Conservation (phyloP, 1,140 invertebrate species). For the Latrodectus geometricus region DNA sequence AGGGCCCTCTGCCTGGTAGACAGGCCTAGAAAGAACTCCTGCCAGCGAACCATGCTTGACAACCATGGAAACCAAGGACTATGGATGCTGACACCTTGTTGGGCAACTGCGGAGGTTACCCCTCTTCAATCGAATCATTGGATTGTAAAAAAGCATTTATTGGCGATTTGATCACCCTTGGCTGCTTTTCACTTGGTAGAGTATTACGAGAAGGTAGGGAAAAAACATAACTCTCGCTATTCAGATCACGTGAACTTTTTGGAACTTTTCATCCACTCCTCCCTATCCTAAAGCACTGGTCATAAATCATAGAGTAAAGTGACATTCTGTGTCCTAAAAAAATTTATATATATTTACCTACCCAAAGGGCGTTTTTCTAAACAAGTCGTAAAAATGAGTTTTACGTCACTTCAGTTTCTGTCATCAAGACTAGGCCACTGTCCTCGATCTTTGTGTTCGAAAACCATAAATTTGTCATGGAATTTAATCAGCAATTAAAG, state of each 20-base stretch:
- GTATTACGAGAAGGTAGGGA: neutral
- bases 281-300: neutral
- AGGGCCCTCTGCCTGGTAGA: slow-evolving; percentile 7
- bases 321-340: slow-evolving; percentile 7
- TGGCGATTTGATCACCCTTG: slow-evolving; percentile 46
- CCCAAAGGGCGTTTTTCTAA: neutral
- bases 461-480: no score
- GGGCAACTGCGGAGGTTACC: slow-evolving; percentile 48
- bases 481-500: no score
- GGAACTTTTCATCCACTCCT: slow-evolving; percentile 8
- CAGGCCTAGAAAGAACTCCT: slow-evolving; percentile 51
- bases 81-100: slow-evolving; percentile 58
- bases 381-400: neutral
- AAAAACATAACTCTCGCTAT: slow-evolving; percentile 36
- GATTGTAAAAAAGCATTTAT: slow-evolving; percentile 46
- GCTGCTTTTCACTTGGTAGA: neutral
- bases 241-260: slow-evolving; percentile 47
- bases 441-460: no score
- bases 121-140: neutral
- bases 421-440: no score
- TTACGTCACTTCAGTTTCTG: neutral
- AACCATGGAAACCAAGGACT: slow-evolving; percentile 53
- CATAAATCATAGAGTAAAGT: slow-evolving; percentile 51
- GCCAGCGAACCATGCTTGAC: slow-evolving; percentile 56
- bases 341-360: slow-evolving; percentile 3